phyloP scores from a whole-genome alignment of 2,797 vertebrate genomes.

The Hapalemur alaotrensis region DNA sequence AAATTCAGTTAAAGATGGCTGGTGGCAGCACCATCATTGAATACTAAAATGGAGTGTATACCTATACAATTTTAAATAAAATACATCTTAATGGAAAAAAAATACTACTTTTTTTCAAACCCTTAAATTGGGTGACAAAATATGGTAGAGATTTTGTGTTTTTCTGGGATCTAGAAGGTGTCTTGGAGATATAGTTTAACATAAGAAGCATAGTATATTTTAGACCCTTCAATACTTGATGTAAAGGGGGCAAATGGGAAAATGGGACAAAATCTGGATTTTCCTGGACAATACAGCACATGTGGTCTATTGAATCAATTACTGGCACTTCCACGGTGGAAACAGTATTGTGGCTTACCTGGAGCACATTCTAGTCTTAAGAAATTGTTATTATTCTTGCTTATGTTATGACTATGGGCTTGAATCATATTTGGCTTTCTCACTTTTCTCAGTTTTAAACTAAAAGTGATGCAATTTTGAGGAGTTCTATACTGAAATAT shows the following conservation, averaged over 20 bases:
- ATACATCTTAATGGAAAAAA: neutral
- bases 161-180: neutral
- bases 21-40: neutral
- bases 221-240: neutral
- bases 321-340: accelerated
- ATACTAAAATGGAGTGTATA: neutral
- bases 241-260: neutral
- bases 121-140: neutral
- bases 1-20: neutral
- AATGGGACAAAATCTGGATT: neutral
- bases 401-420: neutral
- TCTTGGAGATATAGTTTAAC: neutral
- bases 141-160: neutral
- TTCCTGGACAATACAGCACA: neutral
- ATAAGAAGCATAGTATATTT: neutral
- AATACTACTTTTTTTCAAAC: neutral
- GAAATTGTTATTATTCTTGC: neutral
- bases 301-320: neutral
- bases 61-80: neutral
- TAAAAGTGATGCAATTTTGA: neutral
- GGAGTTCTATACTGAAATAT: neutral
- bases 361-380: neutral
- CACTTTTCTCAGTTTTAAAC: neutral
- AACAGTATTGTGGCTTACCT: neutral
- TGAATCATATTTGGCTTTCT: neutral